Conservation (phyloP, 92 coral and sea anemone genomes). For the Bergia sp. region DNA sequence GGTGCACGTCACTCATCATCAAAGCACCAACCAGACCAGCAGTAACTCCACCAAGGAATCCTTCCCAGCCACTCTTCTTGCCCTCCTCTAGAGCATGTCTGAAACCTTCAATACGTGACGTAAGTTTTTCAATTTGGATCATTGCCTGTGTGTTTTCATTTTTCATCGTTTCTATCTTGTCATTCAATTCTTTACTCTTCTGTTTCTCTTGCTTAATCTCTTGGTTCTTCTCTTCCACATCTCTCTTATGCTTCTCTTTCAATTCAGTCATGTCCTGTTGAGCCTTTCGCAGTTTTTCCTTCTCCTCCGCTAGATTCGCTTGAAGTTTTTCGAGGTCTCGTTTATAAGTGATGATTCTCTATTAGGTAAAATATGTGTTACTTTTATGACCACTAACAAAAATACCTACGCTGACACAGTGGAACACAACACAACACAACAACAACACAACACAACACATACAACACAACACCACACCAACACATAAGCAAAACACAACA, state of each 20-base stretch:
- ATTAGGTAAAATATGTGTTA: background rate
- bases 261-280: slow-evolving; percentile 1
- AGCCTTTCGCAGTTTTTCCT: slow-evolving; percentile 29
- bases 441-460: too few species aligned
- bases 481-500: too few species aligned
- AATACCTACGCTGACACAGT: too few species aligned
- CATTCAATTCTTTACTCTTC: slow-evolving; percentile 11
- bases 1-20: slow-evolving; percentile 46
- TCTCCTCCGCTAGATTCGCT: slow-evolving; percentile 28
- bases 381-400: too few species aligned
- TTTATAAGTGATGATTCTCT: slow-evolving; percentile 18
- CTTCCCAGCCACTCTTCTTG: background rate
- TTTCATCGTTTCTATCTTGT: background rate
- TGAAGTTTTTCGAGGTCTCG: slow-evolving; percentile 45
- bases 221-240: slow-evolving; percentile 22
- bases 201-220: slow-evolving; percentile 21
- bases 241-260: slow-evolving; percentile 26
- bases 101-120: background rate
- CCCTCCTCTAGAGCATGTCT: background rate
- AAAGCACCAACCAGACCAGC: slow-evolving; percentile 23
- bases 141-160: background rate
- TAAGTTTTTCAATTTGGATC: slow-evolving; percentile 7
- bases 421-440: background rate
- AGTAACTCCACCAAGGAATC: background rate
- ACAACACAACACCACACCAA: background rate